Evolutionary conservation across 2,113 vertebrate genomes (phyloP).

Genomic region (Theropithecus gelada): DNA sequence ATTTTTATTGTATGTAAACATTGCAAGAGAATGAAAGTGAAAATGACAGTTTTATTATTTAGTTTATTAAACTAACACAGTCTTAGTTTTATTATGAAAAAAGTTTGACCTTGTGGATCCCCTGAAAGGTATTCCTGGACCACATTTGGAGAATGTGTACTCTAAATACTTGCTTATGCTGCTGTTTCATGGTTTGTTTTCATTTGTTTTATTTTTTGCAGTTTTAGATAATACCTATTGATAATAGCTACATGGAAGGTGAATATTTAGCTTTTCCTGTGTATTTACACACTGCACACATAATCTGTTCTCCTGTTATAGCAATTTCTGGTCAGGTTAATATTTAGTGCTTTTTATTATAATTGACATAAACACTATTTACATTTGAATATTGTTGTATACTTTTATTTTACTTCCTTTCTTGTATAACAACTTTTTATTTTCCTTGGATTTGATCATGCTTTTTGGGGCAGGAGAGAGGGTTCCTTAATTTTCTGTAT

Average conservation of each 20-base stretch:
- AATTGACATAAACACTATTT: background rate
- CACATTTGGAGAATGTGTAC: background rate
- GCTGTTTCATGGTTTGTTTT: background rate
- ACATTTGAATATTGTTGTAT: background rate
- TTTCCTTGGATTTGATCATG: background rate
- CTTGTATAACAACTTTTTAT: background rate
- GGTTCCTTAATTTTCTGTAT: background rate
- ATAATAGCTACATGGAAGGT: background rate
- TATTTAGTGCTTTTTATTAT: background rate
- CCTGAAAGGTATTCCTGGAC: background rate
- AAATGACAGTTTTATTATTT: background rate
- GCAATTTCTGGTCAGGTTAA: slow-evolving; percentile 21
- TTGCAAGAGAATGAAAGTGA: background rate
- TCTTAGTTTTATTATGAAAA: slow-evolving; percentile 12
- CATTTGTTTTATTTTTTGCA: background rate
- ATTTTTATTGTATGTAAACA: no score
- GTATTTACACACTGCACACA: background rate
- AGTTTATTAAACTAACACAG: no score
- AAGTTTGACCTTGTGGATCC: background rate
- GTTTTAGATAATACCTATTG: background rate
- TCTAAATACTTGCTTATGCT: background rate
- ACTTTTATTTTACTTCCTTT: background rate
- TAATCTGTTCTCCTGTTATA: background rate
- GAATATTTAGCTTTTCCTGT: background rate
- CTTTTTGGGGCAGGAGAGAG: background rate